Percentiles rank a stretch among this genome's conserved stretches.
Evolutionary conservation across 2,113 vertebrate species (phyloP).

Genomic region (Ibidorhyncha struthersii): DNA sequence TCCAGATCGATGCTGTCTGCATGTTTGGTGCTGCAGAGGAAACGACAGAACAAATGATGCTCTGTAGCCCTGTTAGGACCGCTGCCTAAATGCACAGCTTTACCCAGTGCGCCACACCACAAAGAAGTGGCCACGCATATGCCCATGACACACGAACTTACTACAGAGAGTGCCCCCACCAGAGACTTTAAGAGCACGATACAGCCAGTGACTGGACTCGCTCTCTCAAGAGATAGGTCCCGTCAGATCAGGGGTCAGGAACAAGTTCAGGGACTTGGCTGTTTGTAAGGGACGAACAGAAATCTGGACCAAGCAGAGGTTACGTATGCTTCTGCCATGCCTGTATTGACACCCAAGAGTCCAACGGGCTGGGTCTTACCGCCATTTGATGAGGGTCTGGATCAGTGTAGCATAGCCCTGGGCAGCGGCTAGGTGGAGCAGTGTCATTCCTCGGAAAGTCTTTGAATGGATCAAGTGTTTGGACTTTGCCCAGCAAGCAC

Average conservation of each 20-base stretch:
- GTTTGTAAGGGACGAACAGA: neutral
- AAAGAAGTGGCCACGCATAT: neutral
- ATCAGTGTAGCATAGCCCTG: slow-evolving; percentile 98
- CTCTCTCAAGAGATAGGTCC: neutral
- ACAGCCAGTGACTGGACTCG: rapidly evolving
- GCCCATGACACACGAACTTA: neutral
- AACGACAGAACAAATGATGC: neutral
- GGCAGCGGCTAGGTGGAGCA: slow-evolving; percentile 94
- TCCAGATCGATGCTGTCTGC: slow-evolving; percentile 97
- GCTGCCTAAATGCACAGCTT: neutral
- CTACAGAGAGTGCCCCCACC: neutral
- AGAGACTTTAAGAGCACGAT: neutral
- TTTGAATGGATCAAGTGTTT: slow-evolving; percentile 99
- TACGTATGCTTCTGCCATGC: neutral
- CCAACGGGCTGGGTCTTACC: slow-evolving; percentile 77
- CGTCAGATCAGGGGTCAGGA: neutral
- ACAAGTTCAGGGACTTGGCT: neutral
- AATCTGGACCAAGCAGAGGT: neutral
- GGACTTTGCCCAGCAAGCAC: slow-evolving; percentile 98
- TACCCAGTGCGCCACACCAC: neutral
- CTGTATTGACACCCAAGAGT: neutral
- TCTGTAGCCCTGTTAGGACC: neutral
- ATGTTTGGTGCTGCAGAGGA: slow-evolving; percentile 88
- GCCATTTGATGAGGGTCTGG: slow-evolving; percentile 99
- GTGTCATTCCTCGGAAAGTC: slow-evolving; percentile 98